Conservation (phyloP, 2,888 invertebrate species). For the Pelosia muscerda region DNA sequence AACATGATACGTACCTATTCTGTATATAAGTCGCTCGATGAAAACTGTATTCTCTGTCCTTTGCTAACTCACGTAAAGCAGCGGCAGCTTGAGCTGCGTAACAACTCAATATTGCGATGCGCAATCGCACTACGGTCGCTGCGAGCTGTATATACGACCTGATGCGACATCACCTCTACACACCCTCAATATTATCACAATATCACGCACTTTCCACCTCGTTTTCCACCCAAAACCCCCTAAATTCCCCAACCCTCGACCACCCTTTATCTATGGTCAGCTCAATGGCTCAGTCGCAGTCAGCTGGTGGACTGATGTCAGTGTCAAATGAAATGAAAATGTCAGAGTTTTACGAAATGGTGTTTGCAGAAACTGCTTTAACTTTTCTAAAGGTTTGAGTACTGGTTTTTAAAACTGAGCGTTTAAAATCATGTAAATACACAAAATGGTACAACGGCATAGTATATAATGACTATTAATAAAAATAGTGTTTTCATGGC, state of each 20-base stretch:
- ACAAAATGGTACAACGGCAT: too few relatives aligned
- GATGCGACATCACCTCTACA: slow-evolving; percentile 54
- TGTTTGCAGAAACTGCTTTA: too few relatives aligned
- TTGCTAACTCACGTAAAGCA: slow-evolving; percentile 70
- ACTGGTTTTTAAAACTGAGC: too few relatives aligned
- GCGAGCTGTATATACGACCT: slow-evolving; percentile 38
- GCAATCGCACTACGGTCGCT: slow-evolving; percentile 68
- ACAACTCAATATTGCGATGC: slow-evolving; percentile 62
- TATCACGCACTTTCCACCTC: slow-evolving; percentile 41
- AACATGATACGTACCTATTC: slow-evolving; percentile 70
- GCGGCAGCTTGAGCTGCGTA: slow-evolving; percentile 59
- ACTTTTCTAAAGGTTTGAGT: too few relatives aligned
- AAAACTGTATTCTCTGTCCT: slow-evolving; percentile 72
- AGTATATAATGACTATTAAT: too few relatives aligned
- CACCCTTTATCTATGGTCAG: background rate
- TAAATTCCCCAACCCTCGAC: slow-evolving; percentile 27
- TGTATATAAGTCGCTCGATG: slow-evolving; percentile 71
- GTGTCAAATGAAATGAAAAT: slow-evolving; percentile 1
- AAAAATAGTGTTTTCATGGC: too few relatives aligned
- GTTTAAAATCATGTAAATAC: too few relatives aligned
- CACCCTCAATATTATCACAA: slow-evolving; percentile 46
- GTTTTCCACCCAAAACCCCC: slow-evolving; percentile 43
- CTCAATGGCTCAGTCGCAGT: too few relatives aligned
- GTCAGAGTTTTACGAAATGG: background rate
- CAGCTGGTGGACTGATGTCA: slow-evolving; percentile 17